phyloP scores from a whole-genome alignment of 2,888 invertebrate species.

The Tetranychus piercei region DNA sequence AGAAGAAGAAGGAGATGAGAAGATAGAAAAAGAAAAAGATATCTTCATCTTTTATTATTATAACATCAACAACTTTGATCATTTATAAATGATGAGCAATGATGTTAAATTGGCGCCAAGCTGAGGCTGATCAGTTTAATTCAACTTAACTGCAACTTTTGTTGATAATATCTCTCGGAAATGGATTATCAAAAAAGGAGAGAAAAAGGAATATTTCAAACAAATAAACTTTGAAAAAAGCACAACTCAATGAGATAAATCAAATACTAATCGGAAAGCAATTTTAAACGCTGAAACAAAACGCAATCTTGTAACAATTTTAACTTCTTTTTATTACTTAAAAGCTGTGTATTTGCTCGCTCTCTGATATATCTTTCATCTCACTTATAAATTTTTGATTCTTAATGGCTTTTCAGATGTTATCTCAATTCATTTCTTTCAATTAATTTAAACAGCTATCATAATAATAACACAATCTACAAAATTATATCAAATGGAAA shows the following conservation, averaged over 20 bases:
- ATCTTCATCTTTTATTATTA: not conserved
- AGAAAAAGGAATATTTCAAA: not conserved
- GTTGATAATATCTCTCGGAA: too few relatives aligned
- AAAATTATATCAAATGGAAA: too few relatives aligned
- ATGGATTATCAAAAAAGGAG: not conserved
- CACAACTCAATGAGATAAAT: not conserved
- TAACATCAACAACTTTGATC: not conserved
- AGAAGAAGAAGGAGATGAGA: too few relatives aligned
- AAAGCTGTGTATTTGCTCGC: not conserved
- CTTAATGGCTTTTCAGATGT: not conserved
- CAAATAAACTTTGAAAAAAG: not conserved
- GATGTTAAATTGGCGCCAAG: too few relatives aligned
- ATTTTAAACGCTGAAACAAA: not conserved
- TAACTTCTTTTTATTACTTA: not conserved
- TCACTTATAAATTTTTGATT: not conserved
- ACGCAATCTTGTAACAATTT: slow-evolving; percentile 1
- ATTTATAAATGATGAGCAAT: too few relatives aligned
- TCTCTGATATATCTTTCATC: not conserved
- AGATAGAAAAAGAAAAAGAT: not conserved
- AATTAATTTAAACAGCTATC: too few relatives aligned
- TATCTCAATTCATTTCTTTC: not conserved
- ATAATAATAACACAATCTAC: too few relatives aligned
- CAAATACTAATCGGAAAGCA: not conserved
- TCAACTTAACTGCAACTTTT: too few relatives aligned
- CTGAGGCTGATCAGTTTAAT: too few relatives aligned